Conservation (phyloP, 2,797 vertebrate genomes). For the Anas bahamensis region DNA sequence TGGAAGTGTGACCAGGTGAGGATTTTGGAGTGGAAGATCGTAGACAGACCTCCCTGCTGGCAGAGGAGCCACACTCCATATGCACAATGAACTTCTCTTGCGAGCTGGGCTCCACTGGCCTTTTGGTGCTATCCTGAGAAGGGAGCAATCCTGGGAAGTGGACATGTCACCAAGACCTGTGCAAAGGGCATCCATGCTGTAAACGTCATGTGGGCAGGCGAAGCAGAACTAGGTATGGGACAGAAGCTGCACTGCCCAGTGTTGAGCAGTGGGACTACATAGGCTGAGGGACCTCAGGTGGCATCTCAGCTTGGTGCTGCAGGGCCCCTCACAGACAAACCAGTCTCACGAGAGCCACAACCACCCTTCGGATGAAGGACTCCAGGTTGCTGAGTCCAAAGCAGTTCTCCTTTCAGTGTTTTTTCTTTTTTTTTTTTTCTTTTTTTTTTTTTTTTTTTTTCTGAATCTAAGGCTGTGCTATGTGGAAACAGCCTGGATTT, state of each 20-base stretch:
- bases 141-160: fast-evolving
- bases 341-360: not conserved
- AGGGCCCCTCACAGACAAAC: not conserved
- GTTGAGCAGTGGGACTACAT: not conserved
- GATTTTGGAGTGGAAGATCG: fast-evolving
- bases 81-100: not conserved
- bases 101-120: not conserved
- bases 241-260: not conserved
- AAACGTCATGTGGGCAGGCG: too few species aligned
- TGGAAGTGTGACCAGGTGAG: not conserved
- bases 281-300: not conserved
- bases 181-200: not conserved
- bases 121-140: not conserved
- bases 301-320: not conserved
- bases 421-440: too few species aligned
- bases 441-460: not conserved
- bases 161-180: not conserved
- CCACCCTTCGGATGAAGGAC: not conserved
- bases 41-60: not conserved
- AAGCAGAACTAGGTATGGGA: not conserved
- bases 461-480: not conserved
- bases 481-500: not conserved
- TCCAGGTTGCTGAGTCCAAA: not conserved
- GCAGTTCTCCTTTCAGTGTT: not conserved
- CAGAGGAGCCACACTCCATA: fast-evolving